Evolutionary conservation across 2,797 vertebrate genomes (phyloP).

Genomic region (Ceryle rudis): DNA sequence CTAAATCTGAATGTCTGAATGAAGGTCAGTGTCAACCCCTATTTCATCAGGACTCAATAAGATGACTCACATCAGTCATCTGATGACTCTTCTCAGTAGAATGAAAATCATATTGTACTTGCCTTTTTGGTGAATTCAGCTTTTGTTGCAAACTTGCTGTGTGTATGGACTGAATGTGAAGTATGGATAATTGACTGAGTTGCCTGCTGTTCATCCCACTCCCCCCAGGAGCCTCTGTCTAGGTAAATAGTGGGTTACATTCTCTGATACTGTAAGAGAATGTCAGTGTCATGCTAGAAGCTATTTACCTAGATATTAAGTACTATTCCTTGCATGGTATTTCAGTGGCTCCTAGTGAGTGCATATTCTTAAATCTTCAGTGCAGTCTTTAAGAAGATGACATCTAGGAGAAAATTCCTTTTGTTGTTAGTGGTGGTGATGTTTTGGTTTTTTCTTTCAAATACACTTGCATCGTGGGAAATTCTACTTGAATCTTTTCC

Average conservation of each 20-base stretch:
- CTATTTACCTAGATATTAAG: background rate
- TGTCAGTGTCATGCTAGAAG: background rate
- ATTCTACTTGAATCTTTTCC: background rate
- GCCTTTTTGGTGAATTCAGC: background rate
- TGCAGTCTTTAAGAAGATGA: background rate
- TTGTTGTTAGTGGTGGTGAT: background rate
- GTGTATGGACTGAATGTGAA: background rate
- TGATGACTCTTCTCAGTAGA: background rate
- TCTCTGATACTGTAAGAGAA: background rate
- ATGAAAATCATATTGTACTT: background rate
- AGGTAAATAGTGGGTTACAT: fast-evolving
- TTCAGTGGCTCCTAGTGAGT: background rate
- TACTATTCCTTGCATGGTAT: background rate
- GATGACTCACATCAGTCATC: conserved; percentile 23
- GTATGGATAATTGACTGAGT: background rate
- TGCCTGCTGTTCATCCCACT: background rate
- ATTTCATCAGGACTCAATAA: conserved; percentile 1
- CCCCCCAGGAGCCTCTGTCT: background rate
- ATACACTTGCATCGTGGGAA: background rate
- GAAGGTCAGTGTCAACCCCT: conserved; percentile 25
- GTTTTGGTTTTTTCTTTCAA: background rate
- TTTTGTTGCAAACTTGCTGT: background rate
- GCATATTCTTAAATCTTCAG: background rate
- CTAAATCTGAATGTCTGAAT: conserved; percentile 19
- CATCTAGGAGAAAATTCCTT: background rate